A percentile compares a stretch with the other conserved stretches of the same genome.
These are phyloP conservation scores for Penaeus japonicus DNA, from an alignment of 1,140 invertebrate genomes.

Conservation along the genomic window DNA sequence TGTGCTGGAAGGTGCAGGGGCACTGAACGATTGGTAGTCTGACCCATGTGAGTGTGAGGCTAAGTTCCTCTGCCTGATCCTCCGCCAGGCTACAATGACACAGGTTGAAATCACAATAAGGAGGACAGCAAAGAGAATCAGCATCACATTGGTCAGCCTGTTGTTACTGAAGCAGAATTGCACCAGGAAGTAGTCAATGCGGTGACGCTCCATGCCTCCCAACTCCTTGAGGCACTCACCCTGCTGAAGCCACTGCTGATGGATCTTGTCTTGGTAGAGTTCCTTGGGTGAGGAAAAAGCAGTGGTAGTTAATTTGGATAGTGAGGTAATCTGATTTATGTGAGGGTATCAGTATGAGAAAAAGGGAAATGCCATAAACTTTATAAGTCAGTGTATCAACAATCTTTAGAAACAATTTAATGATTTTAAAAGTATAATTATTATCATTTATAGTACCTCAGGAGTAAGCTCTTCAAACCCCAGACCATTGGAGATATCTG, in stretches of 20 bases:
- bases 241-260: constrained; percentile 23
- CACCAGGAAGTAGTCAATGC: constrained; percentile 26
- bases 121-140: constrained; percentile 1
- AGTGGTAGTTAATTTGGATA: too few relatives aligned
- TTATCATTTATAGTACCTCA: not conserved
- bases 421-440: not conserved
- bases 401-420: not conserved
- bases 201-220: not conserved
- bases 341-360: too few relatives aligned
- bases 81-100: constrained; percentile 34
- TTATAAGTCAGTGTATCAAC: not conserved
- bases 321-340: too few relatives aligned
- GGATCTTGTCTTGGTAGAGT: constrained; percentile 8
- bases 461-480: not conserved
- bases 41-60: too few relatives aligned
- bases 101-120: not conserved
- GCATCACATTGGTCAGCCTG: not conserved
- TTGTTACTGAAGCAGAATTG: not conserved
- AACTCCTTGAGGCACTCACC: not conserved
- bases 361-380: too few relatives aligned
- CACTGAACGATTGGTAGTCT: too few relatives aligned
- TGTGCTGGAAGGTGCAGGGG: too few relatives aligned
- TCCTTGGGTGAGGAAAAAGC: not conserved
- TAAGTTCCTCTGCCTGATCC: not conserved
- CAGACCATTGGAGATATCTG: not conserved